These are phyloP conservation scores for Tinea pellionella DNA, from an alignment of 2,888 invertebrate species.

Conservation along the genomic window DNA sequence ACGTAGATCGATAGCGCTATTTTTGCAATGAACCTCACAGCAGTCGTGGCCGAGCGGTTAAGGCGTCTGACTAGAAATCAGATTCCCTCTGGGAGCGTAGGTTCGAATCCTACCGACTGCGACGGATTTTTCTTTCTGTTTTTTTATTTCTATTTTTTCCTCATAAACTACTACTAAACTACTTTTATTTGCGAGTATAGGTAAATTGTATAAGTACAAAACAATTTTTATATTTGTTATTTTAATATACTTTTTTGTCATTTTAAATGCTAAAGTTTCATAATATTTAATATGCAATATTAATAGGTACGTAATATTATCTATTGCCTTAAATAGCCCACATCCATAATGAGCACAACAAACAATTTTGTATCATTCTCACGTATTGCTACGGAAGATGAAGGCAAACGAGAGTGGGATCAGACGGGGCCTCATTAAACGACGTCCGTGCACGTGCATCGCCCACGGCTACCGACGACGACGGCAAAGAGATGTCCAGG, in stretches of 20 bases:
- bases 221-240: too few relatives aligned
- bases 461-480: conserved; percentile 14
- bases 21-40: conserved; percentile 25
- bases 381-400: conserved; percentile 12
- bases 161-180: too few relatives aligned
- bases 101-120: conserved; percentile 92
- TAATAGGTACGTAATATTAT: too few relatives aligned
- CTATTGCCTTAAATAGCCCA: too few relatives aligned
- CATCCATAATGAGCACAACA: background rate
- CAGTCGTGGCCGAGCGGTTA: conserved; percentile 90
- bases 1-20: background rate
- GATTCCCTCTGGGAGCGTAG: conserved; percentile 92
- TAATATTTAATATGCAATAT: too few relatives aligned
- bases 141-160: background rate
- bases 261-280: too few relatives aligned
- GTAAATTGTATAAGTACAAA: too few relatives aligned
- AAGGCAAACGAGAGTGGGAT: conserved; percentile 21
- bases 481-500: background rate
- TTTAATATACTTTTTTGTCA: too few relatives aligned
- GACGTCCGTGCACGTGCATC: conserved; percentile 43
- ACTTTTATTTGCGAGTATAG: too few relatives aligned
- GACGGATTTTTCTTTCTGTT: conserved; percentile 25
- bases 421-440: conserved; percentile 43
- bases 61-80: conserved; percentile 92
- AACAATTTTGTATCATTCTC: conserved; percentile 5